Base-by-base conservation (phyloP, 2,797 vertebrate genomes). In the Lutjanus campechanus region DNA sequence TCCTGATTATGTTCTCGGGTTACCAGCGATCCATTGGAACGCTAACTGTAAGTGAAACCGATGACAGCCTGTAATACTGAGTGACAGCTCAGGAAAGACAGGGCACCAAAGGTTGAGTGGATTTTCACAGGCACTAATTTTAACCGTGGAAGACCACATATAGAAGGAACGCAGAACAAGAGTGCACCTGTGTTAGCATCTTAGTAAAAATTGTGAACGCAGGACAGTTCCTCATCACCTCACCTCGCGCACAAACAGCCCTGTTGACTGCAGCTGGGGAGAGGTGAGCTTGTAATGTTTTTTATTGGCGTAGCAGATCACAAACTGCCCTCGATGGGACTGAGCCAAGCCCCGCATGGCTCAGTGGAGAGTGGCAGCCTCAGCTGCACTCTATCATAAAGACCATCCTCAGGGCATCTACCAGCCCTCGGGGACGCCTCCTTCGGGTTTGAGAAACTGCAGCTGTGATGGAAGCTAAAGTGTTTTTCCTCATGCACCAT, bases 51-150 rank as follows among this genome's bases (percentile, higher is more conserved):
- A 93, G 90, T 11, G 88, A 93, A 90, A 92, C 93, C 73, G 88
- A 90, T 93, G 93, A 95, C 93, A 94, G 93, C 61, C 87, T 75
- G 61, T 82, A 89, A 93, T 71, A 78, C 47, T 93, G 94, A 95
- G 77, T 92, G 94, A 91, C 93, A 92, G 91, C 55, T 78, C 73
- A 16, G 67, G 70, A 69, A 79, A 79, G 83, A 90, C 59, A 60
- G 55, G 80, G 60, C 82, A 67, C 60, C 76, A 75, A 83, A 87
- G 81, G 89, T 69, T 79, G 81, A 85, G 19, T 66, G 84, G 85
- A 89, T 93, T 92, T 91, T 73, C 82, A 87, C 84, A 61, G 76
- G 55, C 75, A 73, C 92, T 95, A 91, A 94, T 92, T 95, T 95
- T 95, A 94, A 87, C 88, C 81, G 20, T 4, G 36, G 73, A 54